phyloP scores from a whole-genome alignment of 2,113 vertebrate genomes.

The Pteropus alecto region DNA sequence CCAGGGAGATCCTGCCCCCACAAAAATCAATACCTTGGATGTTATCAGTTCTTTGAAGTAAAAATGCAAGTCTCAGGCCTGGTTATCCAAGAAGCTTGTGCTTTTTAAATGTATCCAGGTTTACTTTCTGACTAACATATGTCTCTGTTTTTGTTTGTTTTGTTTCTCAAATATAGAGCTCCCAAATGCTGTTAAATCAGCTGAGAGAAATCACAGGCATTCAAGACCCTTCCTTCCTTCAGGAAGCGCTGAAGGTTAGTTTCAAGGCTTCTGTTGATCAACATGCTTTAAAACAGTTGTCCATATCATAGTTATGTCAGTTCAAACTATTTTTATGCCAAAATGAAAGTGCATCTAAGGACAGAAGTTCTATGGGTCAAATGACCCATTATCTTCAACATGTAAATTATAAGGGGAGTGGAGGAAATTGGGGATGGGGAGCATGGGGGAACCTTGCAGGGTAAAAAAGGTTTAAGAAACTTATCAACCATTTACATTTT shows the following conservation, averaged over 20 bases:
- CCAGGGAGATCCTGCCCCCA: background rate
- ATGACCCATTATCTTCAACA: background rate
- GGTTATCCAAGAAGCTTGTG: background rate
- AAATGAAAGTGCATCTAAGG: background rate
- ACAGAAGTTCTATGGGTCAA: background rate
- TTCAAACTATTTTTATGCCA: background rate
- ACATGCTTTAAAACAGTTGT: background rate
- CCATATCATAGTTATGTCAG: background rate
- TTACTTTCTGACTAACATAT: conserved; percentile 2
- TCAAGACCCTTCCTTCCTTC: conserved; percentile 90
- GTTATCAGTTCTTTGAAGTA: background rate
- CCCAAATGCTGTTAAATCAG: conserved; percentile 91
- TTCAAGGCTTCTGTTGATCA: background rate
- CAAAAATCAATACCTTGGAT: background rate
- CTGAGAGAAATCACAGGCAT: conserved; percentile 96
- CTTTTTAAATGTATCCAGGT: background rate
- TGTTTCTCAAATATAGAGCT: conserved; percentile 80
- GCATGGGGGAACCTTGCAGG: background rate
- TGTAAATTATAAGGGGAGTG: background rate
- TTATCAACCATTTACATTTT: background rate
- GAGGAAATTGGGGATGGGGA: too few relatives aligned
- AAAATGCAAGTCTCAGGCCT: background rate
- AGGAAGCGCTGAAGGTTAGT: conserved; percentile 91
- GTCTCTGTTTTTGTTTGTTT: background rate
- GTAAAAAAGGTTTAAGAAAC: background rate